Evolutionary conservation across 2,113 vertebrate genomes (phyloP).

Genomic region (Varanus komodoensis): DNA sequence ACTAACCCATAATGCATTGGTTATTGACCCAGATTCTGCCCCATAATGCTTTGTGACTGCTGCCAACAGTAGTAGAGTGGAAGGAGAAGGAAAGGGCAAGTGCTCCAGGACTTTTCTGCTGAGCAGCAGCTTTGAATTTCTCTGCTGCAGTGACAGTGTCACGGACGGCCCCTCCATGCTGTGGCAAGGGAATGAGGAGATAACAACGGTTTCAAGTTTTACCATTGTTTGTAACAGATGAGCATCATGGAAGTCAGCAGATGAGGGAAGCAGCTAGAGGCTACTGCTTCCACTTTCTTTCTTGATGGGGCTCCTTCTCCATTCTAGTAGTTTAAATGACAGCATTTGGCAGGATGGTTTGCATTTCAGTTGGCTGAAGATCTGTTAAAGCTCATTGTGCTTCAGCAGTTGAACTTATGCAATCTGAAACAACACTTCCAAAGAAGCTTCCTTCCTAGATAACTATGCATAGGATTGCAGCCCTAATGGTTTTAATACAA

Average conservation of each 20-base stretch:
- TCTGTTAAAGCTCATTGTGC: too few relatives aligned
- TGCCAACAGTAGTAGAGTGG: background rate
- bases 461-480: too few relatives aligned
- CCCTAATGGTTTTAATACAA: too few relatives aligned
- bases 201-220: background rate
- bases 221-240: background rate
- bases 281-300: background rate
- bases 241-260: background rate
- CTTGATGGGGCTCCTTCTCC: background rate
- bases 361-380: too few relatives aligned
- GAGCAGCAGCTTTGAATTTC: too few relatives aligned
- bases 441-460: too few relatives aligned
- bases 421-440: too few relatives aligned
- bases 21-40: too few relatives aligned
- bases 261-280: background rate
- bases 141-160: background rate
- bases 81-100: background rate
- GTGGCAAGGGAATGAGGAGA: background rate
- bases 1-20: background rate
- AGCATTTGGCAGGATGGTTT: too few relatives aligned
- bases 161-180: background rate
- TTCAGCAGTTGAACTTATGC: too few relatives aligned
- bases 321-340: too few relatives aligned
- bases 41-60: background rate
- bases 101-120: background rate